These are phyloP conservation scores for Holocentrus rufus DNA, from an alignment of 2,797 vertebrate genomes.

Conservation along the genomic window DNA sequence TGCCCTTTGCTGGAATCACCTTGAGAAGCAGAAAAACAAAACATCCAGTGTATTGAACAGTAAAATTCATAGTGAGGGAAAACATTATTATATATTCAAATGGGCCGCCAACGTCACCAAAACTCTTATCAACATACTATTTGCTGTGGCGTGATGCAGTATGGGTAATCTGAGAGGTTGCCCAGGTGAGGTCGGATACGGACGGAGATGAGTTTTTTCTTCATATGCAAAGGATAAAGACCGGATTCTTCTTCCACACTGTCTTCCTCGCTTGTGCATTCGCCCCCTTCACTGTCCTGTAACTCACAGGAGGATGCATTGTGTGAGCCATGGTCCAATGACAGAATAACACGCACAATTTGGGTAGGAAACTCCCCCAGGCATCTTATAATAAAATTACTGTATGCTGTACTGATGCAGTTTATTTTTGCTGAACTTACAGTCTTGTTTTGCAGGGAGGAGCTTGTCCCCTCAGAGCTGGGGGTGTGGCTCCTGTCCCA, in stretches of 20 bases:
- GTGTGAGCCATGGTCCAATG: not conserved
- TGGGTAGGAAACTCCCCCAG: slow-evolving; percentile 15
- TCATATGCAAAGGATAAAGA: slow-evolving; percentile 16
- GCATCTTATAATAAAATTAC: slow-evolving; percentile 7
- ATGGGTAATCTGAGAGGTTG: slow-evolving; percentile 83
- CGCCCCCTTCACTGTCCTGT: slow-evolving; percentile 49
- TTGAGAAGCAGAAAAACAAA: slow-evolving; percentile 59
- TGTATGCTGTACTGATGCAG: not conserved
- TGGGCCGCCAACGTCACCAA: too few species aligned
- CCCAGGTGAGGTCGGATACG: slow-evolving; percentile 85
- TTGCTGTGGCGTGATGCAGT: slow-evolving; percentile 88
- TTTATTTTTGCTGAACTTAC: slow-evolving; percentile 70
- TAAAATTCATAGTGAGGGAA: not conserved
- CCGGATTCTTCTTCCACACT: slow-evolving; percentile 42
- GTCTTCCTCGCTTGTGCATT: slow-evolving; percentile 36
- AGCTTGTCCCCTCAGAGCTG: slow-evolving; percentile 56
- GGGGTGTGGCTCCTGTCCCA: slow-evolving; percentile 60
- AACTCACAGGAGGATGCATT: slow-evolving; percentile 22
- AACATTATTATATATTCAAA: too few species aligned
- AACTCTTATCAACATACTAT: slow-evolving; percentile 77
- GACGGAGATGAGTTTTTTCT: slow-evolving; percentile 81
- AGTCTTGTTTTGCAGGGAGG: slow-evolving; percentile 55
- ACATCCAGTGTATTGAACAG: not conserved
- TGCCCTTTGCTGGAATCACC: slow-evolving; percentile 89
- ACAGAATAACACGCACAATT: slow-evolving; percentile 11